Percentiles rank a stretch among this genome's conserved stretches.
These are phyloP conservation scores for Callaeas wilsoni DNA, from an alignment of 2,113 vertebrate species.

Conservation along the genomic window DNA sequence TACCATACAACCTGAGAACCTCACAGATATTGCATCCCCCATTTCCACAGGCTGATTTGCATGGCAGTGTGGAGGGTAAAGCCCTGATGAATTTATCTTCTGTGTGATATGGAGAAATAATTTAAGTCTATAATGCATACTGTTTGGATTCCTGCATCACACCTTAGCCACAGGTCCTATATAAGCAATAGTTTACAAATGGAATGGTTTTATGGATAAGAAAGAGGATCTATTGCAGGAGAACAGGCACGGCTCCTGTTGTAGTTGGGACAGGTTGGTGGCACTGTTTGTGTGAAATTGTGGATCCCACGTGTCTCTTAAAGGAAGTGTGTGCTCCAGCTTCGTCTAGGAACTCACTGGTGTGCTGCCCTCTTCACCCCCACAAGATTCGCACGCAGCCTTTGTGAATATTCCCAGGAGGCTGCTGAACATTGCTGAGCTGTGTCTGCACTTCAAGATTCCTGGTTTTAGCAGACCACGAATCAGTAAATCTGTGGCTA, in stretches of 20 bases:
- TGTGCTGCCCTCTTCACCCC: neutral
- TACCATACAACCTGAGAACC: neutral
- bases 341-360: accelerated
- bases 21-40: neutral
- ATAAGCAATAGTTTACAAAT: neutral
- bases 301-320: neutral
- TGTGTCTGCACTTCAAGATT: neutral
- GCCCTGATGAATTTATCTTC: neutral
- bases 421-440: neutral
- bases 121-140: neutral
- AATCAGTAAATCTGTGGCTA: neutral
- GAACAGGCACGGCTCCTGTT: accelerated
- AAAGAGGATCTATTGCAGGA: neutral
- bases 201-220: neutral
- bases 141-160: neutral
- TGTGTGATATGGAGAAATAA: neutral
- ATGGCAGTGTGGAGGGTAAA: neutral
- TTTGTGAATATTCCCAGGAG: neutral
- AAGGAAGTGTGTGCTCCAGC: neutral
- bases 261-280: neutral
- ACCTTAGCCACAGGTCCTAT: neutral
- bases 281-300: neutral
- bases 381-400: neutral
- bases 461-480: neutral
- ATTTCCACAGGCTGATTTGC: neutral